Base-by-base conservation (phyloP, 2,113 vertebrate species). In the Sminthopsis crassicaudata region DNA sequence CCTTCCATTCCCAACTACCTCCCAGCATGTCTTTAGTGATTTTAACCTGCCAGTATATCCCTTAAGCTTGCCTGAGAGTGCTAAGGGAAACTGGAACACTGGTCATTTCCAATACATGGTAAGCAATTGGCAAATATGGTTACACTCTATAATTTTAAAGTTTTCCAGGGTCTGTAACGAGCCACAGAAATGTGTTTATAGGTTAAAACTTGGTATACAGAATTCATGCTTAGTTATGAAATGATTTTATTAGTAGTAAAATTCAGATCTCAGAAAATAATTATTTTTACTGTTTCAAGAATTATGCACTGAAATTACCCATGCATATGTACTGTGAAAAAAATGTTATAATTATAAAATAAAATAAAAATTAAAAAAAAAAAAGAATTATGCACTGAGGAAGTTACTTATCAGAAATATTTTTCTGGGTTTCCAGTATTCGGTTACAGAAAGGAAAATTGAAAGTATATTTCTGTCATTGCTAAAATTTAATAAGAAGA, bases 31-130 rank as follows among this genome's bases (percentile, higher is more conserved):
- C 24, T 54, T 53, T 1, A 51, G 95, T 93, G 46, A 93, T 57
- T 95, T 94, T 96, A 97, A 98, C 98, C 98, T 98, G 96, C 93
- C 67, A 93, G 95, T 30, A 36, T 90, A 48, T 46, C 57, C 57
- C 2, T 14, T 94, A 97, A 97, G 93, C 50, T 67, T 95, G 93
- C 36, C 92, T 10, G 27, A 53, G 90, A 57, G 19, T 36, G 19
- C 53, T 46, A 94, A 84, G 53, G 60, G 94, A 97, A 95, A 46
- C 93, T 95, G 60, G 95, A 97, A 91, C 0, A 0, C 14, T 19
- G 93, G 46, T 14, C 93, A 57, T 97, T 96, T 95, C 46, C 90
- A n/a, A 94, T 93, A 92, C 95, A 90, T 95, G 90, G 93, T 93
- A 91, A 95, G 96, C 57, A 93, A 51, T 53, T 46, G 76, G 16